Conservation (phyloP, 2,797 vertebrate genomes). For the Orestias chungarensis region DNA sequence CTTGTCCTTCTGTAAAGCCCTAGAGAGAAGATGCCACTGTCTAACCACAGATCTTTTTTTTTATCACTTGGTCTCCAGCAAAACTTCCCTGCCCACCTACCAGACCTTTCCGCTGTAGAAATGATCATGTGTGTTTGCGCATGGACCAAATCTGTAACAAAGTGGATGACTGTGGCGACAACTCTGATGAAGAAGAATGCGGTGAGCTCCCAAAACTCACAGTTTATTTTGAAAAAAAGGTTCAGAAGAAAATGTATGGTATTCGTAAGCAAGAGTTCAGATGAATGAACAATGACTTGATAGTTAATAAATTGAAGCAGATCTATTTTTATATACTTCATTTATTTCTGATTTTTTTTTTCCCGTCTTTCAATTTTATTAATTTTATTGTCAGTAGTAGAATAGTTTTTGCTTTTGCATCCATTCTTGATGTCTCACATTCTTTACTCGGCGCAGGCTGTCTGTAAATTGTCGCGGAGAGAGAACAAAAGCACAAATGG, state of each 20-base stretch:
- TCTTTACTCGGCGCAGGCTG: constrained; percentile 18
- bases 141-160: constrained; percentile 90
- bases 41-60: constrained; percentile 17
- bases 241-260: background rate
- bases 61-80: constrained; percentile 70
- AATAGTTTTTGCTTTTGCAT: background rate
- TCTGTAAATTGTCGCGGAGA: constrained; percentile 27
- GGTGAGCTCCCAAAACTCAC: constrained; percentile 73
- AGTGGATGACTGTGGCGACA: constrained; percentile 94
- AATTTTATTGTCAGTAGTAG: background rate
- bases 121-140: constrained; percentile 92
- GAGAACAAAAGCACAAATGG: constrained; percentile 47
- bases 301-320: constrained; percentile 12
- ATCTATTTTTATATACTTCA: background rate
- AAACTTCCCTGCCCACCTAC: constrained; percentile 92
- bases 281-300: background rate
- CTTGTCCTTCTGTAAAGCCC: constrained; percentile 14
- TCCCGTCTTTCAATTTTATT: background rate
- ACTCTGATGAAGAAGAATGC: constrained; percentile 94
- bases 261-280: constrained; percentile 8
- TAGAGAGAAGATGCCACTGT: constrained; percentile 3
- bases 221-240: background rate
- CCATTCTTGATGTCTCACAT: background rate
- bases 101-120: constrained; percentile 90
- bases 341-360: constrained; percentile 7